Base-by-base conservation (phyloP, 2,888 invertebrate genomes). In the Lacanobia wlatinum region DNA sequence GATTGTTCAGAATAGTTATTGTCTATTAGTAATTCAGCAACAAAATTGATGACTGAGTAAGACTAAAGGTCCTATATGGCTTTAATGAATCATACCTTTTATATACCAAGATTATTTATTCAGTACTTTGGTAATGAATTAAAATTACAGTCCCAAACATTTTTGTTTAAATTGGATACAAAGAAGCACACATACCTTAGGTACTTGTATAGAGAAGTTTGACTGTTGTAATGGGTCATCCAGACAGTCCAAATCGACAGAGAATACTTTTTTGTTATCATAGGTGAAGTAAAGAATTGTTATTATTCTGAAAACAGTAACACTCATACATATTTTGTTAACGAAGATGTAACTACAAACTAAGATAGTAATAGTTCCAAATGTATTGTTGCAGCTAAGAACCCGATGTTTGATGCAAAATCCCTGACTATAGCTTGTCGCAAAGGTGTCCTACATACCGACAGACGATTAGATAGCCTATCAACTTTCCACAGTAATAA, bases 191-290 rank as follows among this genome's bases (percentile, higher is more conserved):
- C 82, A 86, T 90, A 96, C 96, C 91, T 94, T 93, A 16, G 93
- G 91, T 55, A 95, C 87, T 80, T 94, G 93, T 76, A 95, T 91
- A 61, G 96, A 94, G 82, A 93, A 96, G 78, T 94, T 95, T 14
- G 92, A 91, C 86, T 94, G 93, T 76, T 95, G 95, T 60, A 96
- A 86, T 23, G 96, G 96, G 87, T 96, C 94, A 88, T 96, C 97
- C 86, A 95, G 89, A 86, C 87, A 93, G 84, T 93, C 96, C 84
- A 95, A 87, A 86, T 95, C 95, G 56, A 91, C 87, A 52, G 93
- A 76, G 77, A 96, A 96, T 87, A 96, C 88, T 70, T 93, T 94
- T 75, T 91, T 95, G 68, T 87, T 88, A 76, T 96, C 95, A 90
- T 94, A 96, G 58, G 89, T 93, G 80, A 93, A 91, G 83, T 95